A percentile compares a stretch with the other conserved stretches of the same genome.
These are phyloP conservation scores for Spisula solida DNA, from an alignment of 2,888 invertebrate species.

Conservation along the genomic window DNA sequence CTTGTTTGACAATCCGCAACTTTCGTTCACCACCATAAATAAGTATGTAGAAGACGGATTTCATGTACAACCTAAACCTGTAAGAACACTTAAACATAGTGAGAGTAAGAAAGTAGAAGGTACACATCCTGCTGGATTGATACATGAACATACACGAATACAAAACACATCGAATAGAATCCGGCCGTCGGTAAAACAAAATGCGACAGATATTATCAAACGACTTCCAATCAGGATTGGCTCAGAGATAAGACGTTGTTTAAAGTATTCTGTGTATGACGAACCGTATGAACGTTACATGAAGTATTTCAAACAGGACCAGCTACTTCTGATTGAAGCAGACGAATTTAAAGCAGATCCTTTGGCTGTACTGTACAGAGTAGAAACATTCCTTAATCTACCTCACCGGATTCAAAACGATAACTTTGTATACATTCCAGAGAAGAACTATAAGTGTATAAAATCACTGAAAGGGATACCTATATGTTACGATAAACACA, in stretches of 20 bases:
- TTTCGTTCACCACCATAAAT: neutral
- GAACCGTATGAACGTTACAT: constrained; percentile 26
- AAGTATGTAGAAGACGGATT: neutral
- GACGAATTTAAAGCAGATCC: constrained; percentile 41
- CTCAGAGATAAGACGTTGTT: too few species aligned
- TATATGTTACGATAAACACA: neutral
- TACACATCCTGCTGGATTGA: too few species aligned
- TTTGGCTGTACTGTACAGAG: neutral
- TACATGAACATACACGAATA: too few species aligned
- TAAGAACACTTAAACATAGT: too few species aligned
- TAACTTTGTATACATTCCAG: constrained; percentile 95
- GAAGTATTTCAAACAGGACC: constrained; percentile 29
- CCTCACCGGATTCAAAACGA: constrained; percentile 87
- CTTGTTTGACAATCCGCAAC: neutral
- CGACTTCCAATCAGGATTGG: too few species aligned
- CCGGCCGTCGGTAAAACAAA: too few species aligned
- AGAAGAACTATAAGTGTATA: constrained; percentile 44
- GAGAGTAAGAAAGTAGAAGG: too few species aligned
- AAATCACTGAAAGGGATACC: neutral
- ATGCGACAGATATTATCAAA: too few species aligned
- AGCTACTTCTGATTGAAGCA: constrained; percentile 46
- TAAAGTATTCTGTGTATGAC: constrained; percentile 32
- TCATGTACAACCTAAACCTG: neutral
- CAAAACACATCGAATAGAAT: too few species aligned
- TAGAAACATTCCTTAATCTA: constrained; percentile 59